Conservation (phyloP, 2,888 invertebrate species). For the Deilephila elpenor region DNA sequence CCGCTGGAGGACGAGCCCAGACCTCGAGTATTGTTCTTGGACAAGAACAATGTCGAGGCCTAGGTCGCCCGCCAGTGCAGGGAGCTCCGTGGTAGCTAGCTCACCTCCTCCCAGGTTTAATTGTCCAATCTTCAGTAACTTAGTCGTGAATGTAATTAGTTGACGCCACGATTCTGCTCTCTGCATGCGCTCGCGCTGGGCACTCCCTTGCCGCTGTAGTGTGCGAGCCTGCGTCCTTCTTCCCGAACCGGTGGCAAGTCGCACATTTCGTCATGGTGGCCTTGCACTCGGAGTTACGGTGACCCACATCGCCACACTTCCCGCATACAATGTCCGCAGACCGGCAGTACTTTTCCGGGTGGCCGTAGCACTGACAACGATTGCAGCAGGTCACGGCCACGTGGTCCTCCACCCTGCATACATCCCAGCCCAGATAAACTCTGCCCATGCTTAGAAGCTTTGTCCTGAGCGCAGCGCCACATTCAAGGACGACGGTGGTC, state of each 20-base stretch:
- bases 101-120: conserved; percentile 40
- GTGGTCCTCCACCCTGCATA: too few relatives aligned
- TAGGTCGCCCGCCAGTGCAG: conserved; percentile 31
- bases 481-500: not conserved
- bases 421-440: too few relatives aligned
- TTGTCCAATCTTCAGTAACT: conserved; percentile 35
- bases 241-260: conserved; percentile 41
- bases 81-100: conserved; percentile 40
- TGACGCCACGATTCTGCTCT: conserved; percentile 10
- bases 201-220: conserved; percentile 36
- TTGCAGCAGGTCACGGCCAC: not conserved
- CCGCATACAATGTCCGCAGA: conserved; percentile 35
- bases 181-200: conserved; percentile 38
- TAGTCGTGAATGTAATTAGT: not conserved
- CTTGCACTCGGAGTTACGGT: conserved; percentile 34
- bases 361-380: conserved; percentile 39
- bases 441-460: too few relatives aligned
- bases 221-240: conserved; percentile 32
- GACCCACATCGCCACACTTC: conserved; percentile 41
- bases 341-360: conserved; percentile 47
- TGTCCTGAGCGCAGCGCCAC: not conserved
- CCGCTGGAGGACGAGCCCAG: not conserved
- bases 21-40: conserved; percentile 43
- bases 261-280: conserved; percentile 34
- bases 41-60: conserved; percentile 41